Evolutionary conservation across 2,888 invertebrate species (phyloP), one percentile per base, ranked within the genome.

Genomic region (Caenorhabditis sp.): DNA sequence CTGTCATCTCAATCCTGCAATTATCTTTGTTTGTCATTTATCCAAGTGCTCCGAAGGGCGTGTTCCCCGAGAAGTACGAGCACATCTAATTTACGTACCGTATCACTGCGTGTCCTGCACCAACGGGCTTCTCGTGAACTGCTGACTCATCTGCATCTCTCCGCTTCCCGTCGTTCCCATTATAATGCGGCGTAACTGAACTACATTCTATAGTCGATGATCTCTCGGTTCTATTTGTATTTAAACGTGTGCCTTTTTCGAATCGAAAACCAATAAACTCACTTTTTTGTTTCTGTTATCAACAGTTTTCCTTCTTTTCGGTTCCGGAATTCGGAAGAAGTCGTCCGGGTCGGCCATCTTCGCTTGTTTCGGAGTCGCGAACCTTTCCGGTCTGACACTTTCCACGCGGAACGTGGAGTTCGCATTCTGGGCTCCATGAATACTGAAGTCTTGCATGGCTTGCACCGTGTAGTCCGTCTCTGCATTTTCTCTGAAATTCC

Each of bases 21-120:
- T 90, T 94, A 48, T 91, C 92, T n/a, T 90, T 95, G 13, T 95
- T 95, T 90, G 90, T 93, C 20, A 91, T 93, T 82, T 95, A 93
- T 89, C 94, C 94, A 26, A 50, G 55, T 48, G 22, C 62, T 3
- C 62, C 71, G 24, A 39, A n/a, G 32, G 59, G 59, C 37, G 59
- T 59, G 9, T 41, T 58, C 13, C 55, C 52, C 1, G 62, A 55
- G 24, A 71, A 71, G 41, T 71, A 71, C 43, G 71, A 71, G 20
- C 71, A 73, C 20, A 73, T 73, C 37, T 73, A 30, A 52, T 43
- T n/a, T 8, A 58, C 30, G 46, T n/a, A 26, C 13, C 66, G 52
- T 52, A 65, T 22, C 11, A 6, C 30, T 75, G 75, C 11, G 65
- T 59, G 43, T 76, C 76, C n/a, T 1, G 0, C 0, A 37, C 61